These are phyloP conservation scores for Ophion obscuratus DNA, from an alignment of 2,888 invertebrate genomes.

Conservation along the genomic window DNA sequence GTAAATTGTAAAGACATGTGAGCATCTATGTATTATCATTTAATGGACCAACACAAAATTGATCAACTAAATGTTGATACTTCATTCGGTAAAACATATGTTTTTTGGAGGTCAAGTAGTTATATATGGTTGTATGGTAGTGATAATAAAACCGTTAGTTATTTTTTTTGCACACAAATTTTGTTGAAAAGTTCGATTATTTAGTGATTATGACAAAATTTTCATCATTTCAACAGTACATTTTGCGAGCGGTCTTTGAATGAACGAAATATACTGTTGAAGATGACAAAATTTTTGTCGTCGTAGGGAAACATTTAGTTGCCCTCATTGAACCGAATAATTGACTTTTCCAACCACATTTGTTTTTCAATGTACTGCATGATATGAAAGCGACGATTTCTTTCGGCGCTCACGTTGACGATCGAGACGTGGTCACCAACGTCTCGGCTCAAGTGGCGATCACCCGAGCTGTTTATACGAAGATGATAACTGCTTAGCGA, in stretches of 20 bases:
- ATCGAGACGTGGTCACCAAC: too few relatives aligned
- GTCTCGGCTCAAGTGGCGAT: too few relatives aligned
- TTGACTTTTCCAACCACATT: neutral
- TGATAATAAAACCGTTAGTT: too few relatives aligned
- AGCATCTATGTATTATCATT: neutral
- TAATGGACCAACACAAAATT: neutral
- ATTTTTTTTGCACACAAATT: neutral
- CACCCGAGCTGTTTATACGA: too few relatives aligned
- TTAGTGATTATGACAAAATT: neutral
- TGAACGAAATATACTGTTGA: constrained; percentile 1
- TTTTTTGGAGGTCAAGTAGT: too few relatives aligned
- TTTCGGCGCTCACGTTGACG: too few relatives aligned
- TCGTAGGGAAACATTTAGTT: neutral
- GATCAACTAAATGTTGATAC: neutral
- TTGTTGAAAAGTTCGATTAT: constrained; percentile 4
- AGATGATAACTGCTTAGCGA: too few relatives aligned
- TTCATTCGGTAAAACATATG: neutral
- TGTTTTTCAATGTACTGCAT: neutral
- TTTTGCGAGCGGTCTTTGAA: neutral
- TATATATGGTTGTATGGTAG: too few relatives aligned
- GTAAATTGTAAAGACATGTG: neutral
- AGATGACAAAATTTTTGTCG: neutral
- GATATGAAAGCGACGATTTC: too few relatives aligned
- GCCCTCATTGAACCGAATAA: neutral
- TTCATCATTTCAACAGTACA: constrained; percentile 1